phyloP scores from a whole-genome alignment of 2,888 invertebrate species.

The Calameuta pallipes region DNA sequence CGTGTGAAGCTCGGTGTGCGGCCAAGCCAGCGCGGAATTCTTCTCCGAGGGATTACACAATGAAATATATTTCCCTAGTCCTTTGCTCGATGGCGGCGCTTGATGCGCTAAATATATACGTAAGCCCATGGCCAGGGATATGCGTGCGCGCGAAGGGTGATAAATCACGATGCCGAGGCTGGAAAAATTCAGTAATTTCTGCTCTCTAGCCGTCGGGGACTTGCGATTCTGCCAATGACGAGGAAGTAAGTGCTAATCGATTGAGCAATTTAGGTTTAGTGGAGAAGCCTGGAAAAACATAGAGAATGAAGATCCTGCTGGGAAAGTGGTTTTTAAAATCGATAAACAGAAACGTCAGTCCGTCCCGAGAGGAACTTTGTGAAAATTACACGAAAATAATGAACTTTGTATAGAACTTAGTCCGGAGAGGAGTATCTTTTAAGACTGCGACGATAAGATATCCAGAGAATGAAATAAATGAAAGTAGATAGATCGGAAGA shows the following conservation, averaged over 20 bases:
- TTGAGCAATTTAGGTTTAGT: neutral
- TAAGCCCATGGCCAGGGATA: constrained; percentile 41
- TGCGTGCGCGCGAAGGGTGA: constrained; percentile 33
- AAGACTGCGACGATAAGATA: neutral
- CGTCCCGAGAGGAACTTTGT: neutral
- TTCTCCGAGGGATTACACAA: constrained; percentile 60
- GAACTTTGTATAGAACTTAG: neutral
- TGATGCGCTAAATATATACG: constrained; percentile 53
- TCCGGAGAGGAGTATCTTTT: neutral
- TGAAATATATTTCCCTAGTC: constrained; percentile 60
- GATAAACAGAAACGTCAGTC: neutral
- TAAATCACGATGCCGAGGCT: constrained; percentile 44
- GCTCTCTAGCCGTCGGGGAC: constrained; percentile 22
- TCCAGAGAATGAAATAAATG: neutral
- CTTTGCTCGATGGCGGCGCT: constrained; percentile 30
- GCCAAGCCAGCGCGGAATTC: constrained; percentile 37
- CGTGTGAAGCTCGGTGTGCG: constrained; percentile 29
- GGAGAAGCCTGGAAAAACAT: neutral
- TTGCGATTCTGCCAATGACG: constrained; percentile 8
- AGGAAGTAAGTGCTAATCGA: constrained; percentile 14
- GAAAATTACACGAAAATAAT: neutral
- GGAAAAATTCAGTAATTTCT: constrained; percentile 39
- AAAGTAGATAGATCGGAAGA: neutral
- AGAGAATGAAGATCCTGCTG: neutral
- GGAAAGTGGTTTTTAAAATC: neutral